A percentile compares a stretch with the other conserved stretches of the same genome.
Conservation (phyloP, 2,113 vertebrate genomes). For the Tautogolabrus adspersus region DNA sequence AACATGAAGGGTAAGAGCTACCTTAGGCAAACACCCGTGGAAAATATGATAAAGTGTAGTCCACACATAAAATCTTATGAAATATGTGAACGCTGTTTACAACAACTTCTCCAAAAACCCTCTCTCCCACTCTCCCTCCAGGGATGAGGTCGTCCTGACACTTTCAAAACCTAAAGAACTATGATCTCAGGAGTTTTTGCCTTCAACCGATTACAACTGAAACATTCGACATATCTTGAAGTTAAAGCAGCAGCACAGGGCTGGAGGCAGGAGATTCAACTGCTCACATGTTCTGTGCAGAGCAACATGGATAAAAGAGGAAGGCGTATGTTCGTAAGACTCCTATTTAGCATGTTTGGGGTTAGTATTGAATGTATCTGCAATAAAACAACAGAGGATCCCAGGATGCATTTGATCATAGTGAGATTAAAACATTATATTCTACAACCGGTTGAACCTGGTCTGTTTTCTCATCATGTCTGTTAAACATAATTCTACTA, state of each 20-base stretch:
- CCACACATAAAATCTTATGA: neutral
- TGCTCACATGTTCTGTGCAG: constrained; percentile 22
- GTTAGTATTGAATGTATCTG: constrained; percentile 28
- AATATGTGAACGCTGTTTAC: neutral
- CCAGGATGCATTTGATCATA: too few relatives aligned
- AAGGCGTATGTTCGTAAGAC: constrained; percentile 34
- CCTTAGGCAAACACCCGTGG: neutral
- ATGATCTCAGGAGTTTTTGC: constrained; percentile 35
- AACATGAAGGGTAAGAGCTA: neutral
- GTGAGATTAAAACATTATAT: too few relatives aligned
- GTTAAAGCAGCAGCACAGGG: constrained; percentile 40
- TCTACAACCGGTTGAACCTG: too few relatives aligned
- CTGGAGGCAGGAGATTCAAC: constrained; percentile 41
- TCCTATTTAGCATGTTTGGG: constrained; percentile 41
- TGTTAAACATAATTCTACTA: too few relatives aligned
- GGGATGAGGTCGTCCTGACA: constrained; percentile 52
- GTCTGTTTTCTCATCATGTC: too few relatives aligned
- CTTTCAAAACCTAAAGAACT: constrained; percentile 46
- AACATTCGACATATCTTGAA: constrained; percentile 48
- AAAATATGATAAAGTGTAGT: neutral
- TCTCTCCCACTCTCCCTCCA: constrained; percentile 4
- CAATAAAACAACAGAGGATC: neutral
- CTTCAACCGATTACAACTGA: constrained; percentile 43
- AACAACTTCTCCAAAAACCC: neutral
- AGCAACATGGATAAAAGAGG: constrained; percentile 7